Base-by-base conservation (phyloP, 2,888 invertebrate genomes). In the Plebejus melissa region DNA sequence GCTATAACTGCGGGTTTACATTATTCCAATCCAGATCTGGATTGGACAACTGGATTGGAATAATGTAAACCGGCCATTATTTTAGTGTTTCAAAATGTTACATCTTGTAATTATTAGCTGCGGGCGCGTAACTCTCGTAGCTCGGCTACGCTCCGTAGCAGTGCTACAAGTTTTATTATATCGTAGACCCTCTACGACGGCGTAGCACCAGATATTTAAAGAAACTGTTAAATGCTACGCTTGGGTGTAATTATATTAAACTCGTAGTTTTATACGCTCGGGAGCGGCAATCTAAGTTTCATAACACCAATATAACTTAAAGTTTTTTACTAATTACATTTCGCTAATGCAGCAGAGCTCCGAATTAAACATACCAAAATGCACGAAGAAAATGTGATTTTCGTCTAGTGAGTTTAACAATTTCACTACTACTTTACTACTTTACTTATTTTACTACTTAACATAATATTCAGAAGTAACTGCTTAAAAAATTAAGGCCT, bases 301-400 rank as follows among this genome's bases (percentile, higher is more conserved):
- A 65, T 65, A 65, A 65, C 65, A 65, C 65, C 65, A 65, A 65
- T 65, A 32, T 65, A 65, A 65, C 65, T 65, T 65, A 32, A 32
- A 65, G 65, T 65, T 65, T 65, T 65, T 65, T 36, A 65, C 65
- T 65, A 65, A 65, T 65, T 65, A 65, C 65, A 65, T 65, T 65
- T 36, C 22, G 65, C 65, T 65, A 65, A 65, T 36, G 32, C 7
- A 36, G 65, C 65, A 32, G 32, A 36, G 32, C 11, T 32, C 60
- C 28, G 28, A 28, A 60, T 28, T 9, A 22, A 60, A 60, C 28
- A 60, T 60, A 60, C 60, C 60, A 28, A 65, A 65, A 65, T 65
- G 65, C 16, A 65, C 6, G 32, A 65, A 36, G 32, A 65, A 36
- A 65, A 32, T 65, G 32, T 13, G 5, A 65, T 16, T 32, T 65